A percentile compares a stretch with the other conserved stretches of the same genome.
These are phyloP conservation scores for Apamea monoglypha DNA, from an alignment of 2,888 invertebrate genomes.

Conservation along the genomic window DNA sequence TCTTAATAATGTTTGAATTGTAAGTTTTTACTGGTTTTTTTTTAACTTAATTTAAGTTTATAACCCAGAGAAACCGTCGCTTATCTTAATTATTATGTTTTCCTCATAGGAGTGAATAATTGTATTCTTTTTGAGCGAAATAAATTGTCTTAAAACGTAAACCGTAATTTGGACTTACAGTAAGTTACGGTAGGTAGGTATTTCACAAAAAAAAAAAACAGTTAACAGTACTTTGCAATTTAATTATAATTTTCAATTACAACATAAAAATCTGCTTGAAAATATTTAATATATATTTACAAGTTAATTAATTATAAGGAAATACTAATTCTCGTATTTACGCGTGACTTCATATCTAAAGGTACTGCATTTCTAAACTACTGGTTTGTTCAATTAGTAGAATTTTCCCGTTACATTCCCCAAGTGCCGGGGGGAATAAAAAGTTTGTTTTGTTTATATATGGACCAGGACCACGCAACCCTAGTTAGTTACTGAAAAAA, in stretches of 20 bases:
- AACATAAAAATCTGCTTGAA: background rate
- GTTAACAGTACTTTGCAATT: background rate
- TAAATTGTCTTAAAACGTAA: too few relatives aligned
- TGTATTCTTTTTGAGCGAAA: background rate
- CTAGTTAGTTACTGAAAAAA: conserved; percentile 14
- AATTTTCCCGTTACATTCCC: conserved; percentile 35
- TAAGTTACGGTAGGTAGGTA: background rate
- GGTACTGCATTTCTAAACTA: too few relatives aligned
- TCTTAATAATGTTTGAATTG: background rate
- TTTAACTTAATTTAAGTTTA: too few relatives aligned
- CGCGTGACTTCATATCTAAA: conserved; percentile 5
- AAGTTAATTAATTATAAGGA: background rate
- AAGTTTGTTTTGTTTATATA: conserved; percentile 40
- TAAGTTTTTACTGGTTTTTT: too few relatives aligned
- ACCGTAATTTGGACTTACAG: background rate
- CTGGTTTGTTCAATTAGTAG: conserved; percentile 51
- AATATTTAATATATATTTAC: background rate
- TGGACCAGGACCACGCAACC: conserved; percentile 47
- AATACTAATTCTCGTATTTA: background rate
- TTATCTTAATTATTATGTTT: too few relatives aligned
- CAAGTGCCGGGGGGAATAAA: conserved; percentile 35
- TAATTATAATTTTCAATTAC: background rate
- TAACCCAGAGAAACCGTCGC: too few relatives aligned
- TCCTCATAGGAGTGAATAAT: too few relatives aligned
- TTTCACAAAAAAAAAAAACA: background rate